phyloP scores from a whole-genome alignment of 2,113 vertebrate species.

The Falcunculus frontatus region DNA sequence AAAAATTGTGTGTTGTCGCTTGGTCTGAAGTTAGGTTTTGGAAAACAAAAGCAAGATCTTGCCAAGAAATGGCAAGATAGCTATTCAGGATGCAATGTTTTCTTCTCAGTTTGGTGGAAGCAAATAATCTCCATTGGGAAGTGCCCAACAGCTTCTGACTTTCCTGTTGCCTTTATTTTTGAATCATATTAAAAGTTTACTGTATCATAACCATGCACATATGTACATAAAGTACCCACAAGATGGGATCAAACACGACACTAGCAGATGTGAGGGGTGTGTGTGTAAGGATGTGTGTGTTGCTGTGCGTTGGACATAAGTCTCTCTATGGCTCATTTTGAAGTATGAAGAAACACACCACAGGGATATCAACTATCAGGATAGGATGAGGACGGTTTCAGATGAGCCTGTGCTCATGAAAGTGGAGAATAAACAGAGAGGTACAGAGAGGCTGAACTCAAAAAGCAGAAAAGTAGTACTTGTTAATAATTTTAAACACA shows the following conservation, averaged over 20 bases:
- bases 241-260: background rate
- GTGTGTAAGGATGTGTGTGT: background rate
- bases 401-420: background rate
- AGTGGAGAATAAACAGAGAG: background rate
- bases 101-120: background rate
- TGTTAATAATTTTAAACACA: background rate
- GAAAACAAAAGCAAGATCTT: background rate
- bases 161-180: background rate
- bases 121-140: background rate
- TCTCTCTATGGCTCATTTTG: background rate
- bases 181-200: background rate
- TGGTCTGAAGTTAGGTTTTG: background rate
- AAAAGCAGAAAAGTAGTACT: background rate
- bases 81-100: background rate
- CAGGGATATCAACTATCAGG: background rate
- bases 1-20: background rate
- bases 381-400: background rate
- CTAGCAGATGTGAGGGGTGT: background rate
- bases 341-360: background rate
- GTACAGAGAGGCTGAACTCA: background rate
- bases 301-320: background rate
- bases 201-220: background rate
- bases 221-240: background rate
- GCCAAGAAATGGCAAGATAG: background rate
- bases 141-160: background rate